Evolutionary conservation across 2,888 invertebrate species (phyloP), one percentile per base, ranked within the genome.

Genomic region (Eretmocerus hayati): DNA sequence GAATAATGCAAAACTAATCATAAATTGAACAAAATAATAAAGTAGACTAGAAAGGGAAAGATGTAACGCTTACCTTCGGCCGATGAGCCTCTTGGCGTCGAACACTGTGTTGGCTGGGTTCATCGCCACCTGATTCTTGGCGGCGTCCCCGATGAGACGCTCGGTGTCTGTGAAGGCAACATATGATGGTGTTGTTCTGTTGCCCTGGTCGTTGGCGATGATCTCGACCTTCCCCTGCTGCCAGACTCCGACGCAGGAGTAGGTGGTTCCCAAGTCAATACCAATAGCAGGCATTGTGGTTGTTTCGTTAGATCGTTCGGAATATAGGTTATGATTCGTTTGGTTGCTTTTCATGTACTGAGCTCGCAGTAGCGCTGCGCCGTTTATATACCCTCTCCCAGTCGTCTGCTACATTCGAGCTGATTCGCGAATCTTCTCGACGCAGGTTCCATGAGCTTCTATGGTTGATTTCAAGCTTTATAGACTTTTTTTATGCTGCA

Each of bases 171-270:
- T 84, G 70, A 85, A 85, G 20, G 85, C 85, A 47, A 86, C 85
- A 68, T 84, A 85, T 46, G 83, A 83, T 18, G 84, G 84, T 51
- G 84, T 85, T 11, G 84, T 85, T 59, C 84, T 72, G 74, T 84
- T 85, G 54, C 84, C 84, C 66, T 79, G 78, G 67, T 79, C 78
- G 68, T 79, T 79, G 56, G 79, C 78, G 68, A 88, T 86, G 59
- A 89, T 87, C 68, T 89, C 88, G 61, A 88, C 87, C 71, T 87
- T 87, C 45, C 88, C 85, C 64, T 89, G 81, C 63, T 87, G 85
- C 76, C 85, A 89, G 13, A 89, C 87, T 48, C 85, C 89, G 22
- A 77, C 77, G 59, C 77, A 77, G 56, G 77, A 77, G 65, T 77
- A 77, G n/a, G 77, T 77, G 33, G 77, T 77, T 50, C 77, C 77